These are phyloP conservation scores for Drosophila niveifrons DNA, from an alignment of 2,888 invertebrate species.

Conservation along the genomic window DNA sequence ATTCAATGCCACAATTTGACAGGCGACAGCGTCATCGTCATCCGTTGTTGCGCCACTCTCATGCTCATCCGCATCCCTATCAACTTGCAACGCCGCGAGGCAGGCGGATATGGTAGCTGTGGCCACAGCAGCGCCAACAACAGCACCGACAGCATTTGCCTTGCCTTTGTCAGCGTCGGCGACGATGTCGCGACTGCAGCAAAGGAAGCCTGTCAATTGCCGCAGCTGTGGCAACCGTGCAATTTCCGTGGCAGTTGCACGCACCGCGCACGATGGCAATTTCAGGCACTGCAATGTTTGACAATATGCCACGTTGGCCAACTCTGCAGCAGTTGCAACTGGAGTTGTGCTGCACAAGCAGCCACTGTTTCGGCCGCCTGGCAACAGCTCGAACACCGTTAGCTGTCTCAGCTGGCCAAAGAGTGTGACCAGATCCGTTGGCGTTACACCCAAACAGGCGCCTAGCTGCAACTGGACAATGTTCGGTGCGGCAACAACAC, in stretches of 20 bases:
- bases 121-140: conserved; percentile 31
- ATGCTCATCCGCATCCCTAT: not conserved
- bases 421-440: conserved; percentile 36
- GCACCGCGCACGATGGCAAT: conserved; percentile 62
- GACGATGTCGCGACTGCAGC: conserved; percentile 37
- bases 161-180: conserved; percentile 38
- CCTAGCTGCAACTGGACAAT: conserved; percentile 53
- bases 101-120: conserved; percentile 59
- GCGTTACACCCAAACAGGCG: conserved; percentile 10
- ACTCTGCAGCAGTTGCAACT: not conserved
- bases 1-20: conserved; percentile 65
- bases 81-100: conserved; percentile 41
- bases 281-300: conserved; percentile 50
- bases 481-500: conserved; percentile 30
- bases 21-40: conserved; percentile 5
- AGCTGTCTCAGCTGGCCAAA: conserved; percentile 38
- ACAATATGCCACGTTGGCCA: conserved; percentile 47
- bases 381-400: conserved; percentile 51
- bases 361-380: conserved; percentile 23
- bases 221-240: conserved; percentile 54
- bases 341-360: conserved; percentile 18
- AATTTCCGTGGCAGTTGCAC: conserved; percentile 46
- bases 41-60: no score
- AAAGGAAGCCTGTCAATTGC: conserved; percentile 66
- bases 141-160: conserved; percentile 36